Base-by-base conservation (phyloP, 2,888 invertebrate genomes). In the Petrophora chlorosata region DNA sequence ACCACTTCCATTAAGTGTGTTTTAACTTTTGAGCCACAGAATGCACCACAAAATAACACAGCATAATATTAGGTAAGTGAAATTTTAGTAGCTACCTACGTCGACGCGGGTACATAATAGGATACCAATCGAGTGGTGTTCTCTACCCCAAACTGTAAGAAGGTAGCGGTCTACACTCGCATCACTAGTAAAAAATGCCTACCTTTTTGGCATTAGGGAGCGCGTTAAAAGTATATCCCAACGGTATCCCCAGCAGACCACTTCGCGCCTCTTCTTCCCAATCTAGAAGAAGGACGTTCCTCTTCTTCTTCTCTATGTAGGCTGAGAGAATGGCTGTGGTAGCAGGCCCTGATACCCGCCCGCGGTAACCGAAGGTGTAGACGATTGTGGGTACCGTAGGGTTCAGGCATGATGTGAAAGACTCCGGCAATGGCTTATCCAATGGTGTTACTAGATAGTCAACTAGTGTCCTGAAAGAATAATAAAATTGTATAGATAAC, bases 301-400 rank as follows among this genome's bases (percentile, higher is more conserved):
- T 76, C 64, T 84, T 89, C 63, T 55, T 80, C 36, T 69, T 84
- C 1, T 61, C 59, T 32, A 90, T 61, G 50, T 88, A 88, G 1
- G 86, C 79, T 1, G 57, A 43, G 3, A 89, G 59, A 0, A 91
- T 74, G 0, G 87, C 82, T 0, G 69, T 82, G 10, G 90, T 88
- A 0, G 87, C 90, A 0, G 85, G 85, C 0, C 89, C 89, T 2
- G 62, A 38, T 0, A 59, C 53, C 14, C 63, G 73, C 5, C 90
- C 90, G 13, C 80, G 65, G 63, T 82, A 91, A 0, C 90, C 90
- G 50, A 89, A 90, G 0, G 89, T 82, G 63, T 90, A 90, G 13
- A 89, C 29, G 0, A 90, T 35, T 0, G 85, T 88, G 0, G 83
- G 82, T 0, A 82, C 56, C 0, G 62, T 61, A 3, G 51, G 61